These are phyloP conservation scores for Cairina moschata DNA, from an alignment of 2,113 vertebrate genomes.

Conservation along the genomic window DNA sequence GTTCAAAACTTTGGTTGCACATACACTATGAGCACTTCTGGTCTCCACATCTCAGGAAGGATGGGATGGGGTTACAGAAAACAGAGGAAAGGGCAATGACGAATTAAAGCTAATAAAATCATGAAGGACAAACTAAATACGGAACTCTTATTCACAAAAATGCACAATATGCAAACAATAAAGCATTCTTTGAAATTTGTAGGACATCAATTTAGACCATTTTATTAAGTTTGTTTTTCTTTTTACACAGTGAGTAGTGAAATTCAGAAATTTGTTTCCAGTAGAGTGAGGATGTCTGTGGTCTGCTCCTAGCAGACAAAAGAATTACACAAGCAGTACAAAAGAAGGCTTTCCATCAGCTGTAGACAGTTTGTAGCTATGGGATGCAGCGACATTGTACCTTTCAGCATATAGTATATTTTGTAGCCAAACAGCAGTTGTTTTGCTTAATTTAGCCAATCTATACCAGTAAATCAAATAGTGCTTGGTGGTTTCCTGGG, in stretches of 20 bases:
- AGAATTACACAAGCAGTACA: not conserved
- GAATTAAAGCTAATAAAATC: not conserved
- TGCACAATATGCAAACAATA: not conserved
- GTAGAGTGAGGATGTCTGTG: not conserved
- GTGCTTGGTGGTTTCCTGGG: not conserved
- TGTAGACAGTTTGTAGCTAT: not conserved
- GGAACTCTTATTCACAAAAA: not conserved
- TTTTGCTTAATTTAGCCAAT: not conserved
- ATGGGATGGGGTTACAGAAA: not conserved
- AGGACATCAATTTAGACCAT: not conserved
- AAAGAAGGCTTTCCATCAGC: not conserved
- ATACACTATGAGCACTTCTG: not conserved
- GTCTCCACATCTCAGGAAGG: not conserved
- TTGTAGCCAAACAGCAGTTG: not conserved
- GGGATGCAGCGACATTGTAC: fast-evolving
- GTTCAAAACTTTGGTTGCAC: not conserved
- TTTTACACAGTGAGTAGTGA: not conserved
- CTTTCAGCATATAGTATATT: not conserved
- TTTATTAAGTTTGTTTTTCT: not conserved
- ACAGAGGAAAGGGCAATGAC: not conserved
- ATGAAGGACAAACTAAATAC: not conserved
- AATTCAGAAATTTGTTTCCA: not conserved
- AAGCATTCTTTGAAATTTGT: not conserved
- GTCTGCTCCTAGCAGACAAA: not conserved
- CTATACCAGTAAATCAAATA: not conserved